Conservation (phyloP, 2,888 invertebrate genomes). For the Cryptosula pallasiana region DNA sequence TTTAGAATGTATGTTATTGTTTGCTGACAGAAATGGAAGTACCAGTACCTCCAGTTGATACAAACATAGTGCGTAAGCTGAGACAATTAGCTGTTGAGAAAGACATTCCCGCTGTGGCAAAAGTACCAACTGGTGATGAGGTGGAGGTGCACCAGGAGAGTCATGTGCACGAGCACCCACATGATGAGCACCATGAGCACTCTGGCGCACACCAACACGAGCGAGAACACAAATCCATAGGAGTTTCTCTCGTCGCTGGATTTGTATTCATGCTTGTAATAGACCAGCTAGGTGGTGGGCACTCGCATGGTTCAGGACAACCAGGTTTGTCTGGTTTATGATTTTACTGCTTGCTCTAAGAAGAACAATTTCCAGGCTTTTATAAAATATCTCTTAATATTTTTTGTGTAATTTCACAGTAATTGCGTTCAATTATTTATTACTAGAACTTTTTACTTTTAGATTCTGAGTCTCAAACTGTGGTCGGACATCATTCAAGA, state of each 20-base stretch:
- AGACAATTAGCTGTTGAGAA: not conserved
- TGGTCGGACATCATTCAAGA: conserved; percentile 43
- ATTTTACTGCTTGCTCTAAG: too few species aligned
- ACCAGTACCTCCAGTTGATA: not conserved
- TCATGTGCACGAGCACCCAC: conserved; percentile 22
- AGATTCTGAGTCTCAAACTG: conserved; percentile 51
- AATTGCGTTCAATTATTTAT: too few species aligned
- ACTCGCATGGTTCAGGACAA: conserved; percentile 31
- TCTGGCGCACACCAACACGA: conserved; percentile 26
- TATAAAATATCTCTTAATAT: too few species aligned
- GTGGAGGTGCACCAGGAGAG: not conserved
- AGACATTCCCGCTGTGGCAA: not conserved
- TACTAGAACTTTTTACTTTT: too few species aligned
- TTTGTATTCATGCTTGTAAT: conserved; percentile 96
- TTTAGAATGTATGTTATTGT: too few species aligned
- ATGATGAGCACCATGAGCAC: not conserved
- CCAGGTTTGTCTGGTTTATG: not conserved
- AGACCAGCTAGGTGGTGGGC: conserved; percentile 66
- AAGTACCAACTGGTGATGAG: not conserved
- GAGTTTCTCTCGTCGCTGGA: conserved; percentile 84
- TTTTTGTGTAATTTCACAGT: too few species aligned
- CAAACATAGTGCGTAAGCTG: not conserved
- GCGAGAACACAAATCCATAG: conserved; percentile 76
- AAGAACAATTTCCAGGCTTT: too few species aligned
- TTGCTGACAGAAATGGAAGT: not conserved